Evolutionary conservation across 2,888 invertebrate genomes (phyloP).

Genomic region (Epinotia ramella): DNA sequence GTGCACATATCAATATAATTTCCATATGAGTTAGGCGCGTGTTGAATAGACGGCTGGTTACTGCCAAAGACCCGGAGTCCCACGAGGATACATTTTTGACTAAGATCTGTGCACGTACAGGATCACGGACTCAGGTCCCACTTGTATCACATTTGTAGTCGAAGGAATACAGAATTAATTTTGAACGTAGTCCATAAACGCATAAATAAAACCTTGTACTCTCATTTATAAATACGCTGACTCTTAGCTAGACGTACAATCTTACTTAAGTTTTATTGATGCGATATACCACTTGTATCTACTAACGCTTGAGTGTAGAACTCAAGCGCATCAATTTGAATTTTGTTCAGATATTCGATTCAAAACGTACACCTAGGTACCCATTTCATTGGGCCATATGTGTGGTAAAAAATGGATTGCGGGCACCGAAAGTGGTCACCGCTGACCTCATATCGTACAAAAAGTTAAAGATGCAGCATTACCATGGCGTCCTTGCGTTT

Average conservation of each 20-base stretch:
- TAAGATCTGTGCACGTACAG: too few relatives aligned
- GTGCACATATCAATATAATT: too few relatives aligned
- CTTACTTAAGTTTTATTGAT: neutral
- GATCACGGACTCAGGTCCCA: neutral
- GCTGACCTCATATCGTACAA: slow-evolving; percentile 22
- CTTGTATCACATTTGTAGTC: neutral
- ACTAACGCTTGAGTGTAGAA: too few relatives aligned
- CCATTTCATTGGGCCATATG: neutral
- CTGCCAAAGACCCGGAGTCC: neutral
- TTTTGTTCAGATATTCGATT: neutral
- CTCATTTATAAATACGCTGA: neutral
- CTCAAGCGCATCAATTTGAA: neutral
- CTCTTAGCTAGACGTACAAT: neutral
- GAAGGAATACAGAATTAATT: neutral
- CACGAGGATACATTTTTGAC: too few relatives aligned
- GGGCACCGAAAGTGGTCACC: slow-evolving; percentile 3
- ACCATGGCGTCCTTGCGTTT: slow-evolving; percentile 32
- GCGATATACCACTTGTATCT: neutral
- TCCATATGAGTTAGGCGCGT: too few relatives aligned
- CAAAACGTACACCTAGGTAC: neutral
- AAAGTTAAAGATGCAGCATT: slow-evolving; percentile 13
- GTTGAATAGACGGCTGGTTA: neutral
- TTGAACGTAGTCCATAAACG: neutral
- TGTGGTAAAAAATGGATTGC: neutral
- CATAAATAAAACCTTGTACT: neutral